Base-by-base conservation (phyloP, 2,113 vertebrate genomes). In the Oryzias curvinotus region DNA sequence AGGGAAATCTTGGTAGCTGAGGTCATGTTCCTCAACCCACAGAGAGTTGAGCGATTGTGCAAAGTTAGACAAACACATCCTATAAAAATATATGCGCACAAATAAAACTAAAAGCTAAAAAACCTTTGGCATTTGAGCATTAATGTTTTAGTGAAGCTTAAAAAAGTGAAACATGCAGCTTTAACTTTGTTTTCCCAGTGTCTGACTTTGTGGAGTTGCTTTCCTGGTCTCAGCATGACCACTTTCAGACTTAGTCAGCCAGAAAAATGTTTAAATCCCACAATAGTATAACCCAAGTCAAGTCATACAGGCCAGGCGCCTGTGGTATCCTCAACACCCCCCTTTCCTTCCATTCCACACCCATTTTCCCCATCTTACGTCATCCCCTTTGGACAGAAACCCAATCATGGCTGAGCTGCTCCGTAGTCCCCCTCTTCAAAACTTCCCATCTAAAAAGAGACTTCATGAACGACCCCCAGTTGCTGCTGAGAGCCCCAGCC, bases 181-280 rank as follows among this genome's bases (percentile, higher is more conserved):
- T 71, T 50, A 16, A n/a, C 52, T 49, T 30, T 43, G 53, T 14
- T 28, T 17, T 49, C 53, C 41, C 53, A 46, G 7, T 25, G 13
- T 57, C 53, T 13, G 42, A 41, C 74, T 44, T 51, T 57, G 14
- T 54, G 0, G 42, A 67, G 26, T 49, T 43, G 26, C 57, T 68
- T 65, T 73, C 30, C 57, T 48, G 47, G 41, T 46, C 49, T 66
- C 81, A 77, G 66, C 69, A 17, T 1, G 57, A 52, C 42, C 69
- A 73, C 72, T 81, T 80, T 82, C 53, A 71, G 57, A 41, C 47
- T 79, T 82, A 81, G 62, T 75, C 75, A 52, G 71, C 65, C 71
- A 67, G 72, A 82, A 78, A 82, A 77, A 74, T 46, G 42, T 82
- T 67, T 52, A 21, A 75, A 43, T 67, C 65, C 55, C 64, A 67